Base-by-base conservation (phyloP, 2,113 vertebrate species). In the Carassius gibelio region DNA sequence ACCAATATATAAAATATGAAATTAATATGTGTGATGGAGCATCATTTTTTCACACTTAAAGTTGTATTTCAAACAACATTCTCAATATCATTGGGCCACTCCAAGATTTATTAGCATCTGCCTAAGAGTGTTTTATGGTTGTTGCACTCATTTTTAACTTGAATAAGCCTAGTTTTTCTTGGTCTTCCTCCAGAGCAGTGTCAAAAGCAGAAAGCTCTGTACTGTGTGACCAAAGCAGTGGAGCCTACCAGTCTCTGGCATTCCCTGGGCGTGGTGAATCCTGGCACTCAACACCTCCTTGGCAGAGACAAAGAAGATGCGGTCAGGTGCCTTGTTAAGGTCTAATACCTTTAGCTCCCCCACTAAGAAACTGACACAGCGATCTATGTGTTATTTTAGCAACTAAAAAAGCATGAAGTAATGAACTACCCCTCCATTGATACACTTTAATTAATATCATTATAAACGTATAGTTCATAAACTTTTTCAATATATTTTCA, bases 301-400 rank as follows among this genome's bases (percentile, higher is more conserved):
- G 59, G 97, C 96, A 8, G 97, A 98, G 84, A 97, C 93, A 86
- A 97, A 98, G 90, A 98, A 98, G 91, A 97, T 97, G 88, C 95
- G 95, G 79, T 95, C 96, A 42, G 91, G 93, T 0, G 96, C 96
- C 88, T 96, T 95, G 1, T 91, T 89, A 26, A 90, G 90, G 66
- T 95, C 92, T 30, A 97, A 95, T 62, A 97, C 96, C 89, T 94
- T 95, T 88, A 98, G 96, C 85, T 98, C 96, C 82, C 97, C 96
- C 0, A 96, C 95, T 80, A 98, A 93, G 88, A 98, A 98, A 17
- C 93, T 95, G 36, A 97, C 88, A 1, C 97, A 96, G 84, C 96
- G 96, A 83, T 98, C 96, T 91, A 95, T 95, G 92, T 98, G 97
- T 92, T 97, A 96, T 90, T 94, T 94, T 0, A 96, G 95, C 64